These are phyloP conservation scores for Terebella lapidaria DNA, from an alignment of 2,888 invertebrate species.

Conservation along the genomic window DNA sequence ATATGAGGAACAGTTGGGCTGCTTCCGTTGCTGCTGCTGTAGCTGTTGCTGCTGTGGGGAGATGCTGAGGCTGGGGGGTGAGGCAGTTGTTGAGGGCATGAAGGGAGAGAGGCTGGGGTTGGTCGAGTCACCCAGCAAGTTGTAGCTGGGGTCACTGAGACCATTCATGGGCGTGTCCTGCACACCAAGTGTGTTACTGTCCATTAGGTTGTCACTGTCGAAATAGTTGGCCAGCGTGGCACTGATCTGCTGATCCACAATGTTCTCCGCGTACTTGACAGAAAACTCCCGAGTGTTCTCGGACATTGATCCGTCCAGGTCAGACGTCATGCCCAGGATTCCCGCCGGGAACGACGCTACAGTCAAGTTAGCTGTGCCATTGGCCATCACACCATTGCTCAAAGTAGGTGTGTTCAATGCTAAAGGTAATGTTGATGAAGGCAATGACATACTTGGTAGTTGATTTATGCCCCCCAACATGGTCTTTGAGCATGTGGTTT, in stretches of 20 bases:
- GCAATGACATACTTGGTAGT: neutral
- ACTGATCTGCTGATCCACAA: neutral
- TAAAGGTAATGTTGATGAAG: too few species aligned
- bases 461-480: neutral
- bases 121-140: neutral
- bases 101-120: neutral
- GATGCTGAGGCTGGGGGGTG: neutral
- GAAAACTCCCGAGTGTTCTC: neutral
- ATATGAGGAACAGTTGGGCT: neutral
- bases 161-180: neutral
- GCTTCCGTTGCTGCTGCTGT: neutral
- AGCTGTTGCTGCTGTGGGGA: neutral
- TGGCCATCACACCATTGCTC: neutral
- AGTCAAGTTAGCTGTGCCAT: neutral
- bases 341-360: neutral
- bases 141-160: neutral
- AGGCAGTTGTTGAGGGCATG: neutral
- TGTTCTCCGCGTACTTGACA: constrained; percentile 1
- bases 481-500: neutral
- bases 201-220: neutral
- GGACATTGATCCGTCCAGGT: neutral
- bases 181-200: neutral
- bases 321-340: neutral
- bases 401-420: neutral
- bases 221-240: neutral